Conservation (phyloP, 1,140 invertebrate genomes). For the Leptinotarsa lineolata region DNA sequence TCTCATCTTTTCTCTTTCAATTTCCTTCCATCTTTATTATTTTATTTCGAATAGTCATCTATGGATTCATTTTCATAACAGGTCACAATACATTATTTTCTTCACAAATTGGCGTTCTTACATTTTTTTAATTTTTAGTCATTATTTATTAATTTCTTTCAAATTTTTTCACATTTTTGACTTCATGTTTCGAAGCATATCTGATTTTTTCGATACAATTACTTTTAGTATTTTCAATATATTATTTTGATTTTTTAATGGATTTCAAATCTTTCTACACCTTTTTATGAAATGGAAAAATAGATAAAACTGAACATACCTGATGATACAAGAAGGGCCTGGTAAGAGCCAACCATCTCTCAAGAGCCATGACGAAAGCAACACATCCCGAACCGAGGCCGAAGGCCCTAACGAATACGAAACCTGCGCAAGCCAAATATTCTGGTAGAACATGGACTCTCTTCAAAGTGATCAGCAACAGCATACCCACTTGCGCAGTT, state of each 20-base stretch:
- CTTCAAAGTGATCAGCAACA: slow-evolving; percentile 59
- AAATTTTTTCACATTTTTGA: not conserved
- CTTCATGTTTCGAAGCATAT: not conserved
- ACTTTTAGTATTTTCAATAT: not conserved
- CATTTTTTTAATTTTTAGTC: not conserved
- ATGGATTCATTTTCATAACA: too few species aligned
- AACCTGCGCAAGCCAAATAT: slow-evolving; percentile 66
- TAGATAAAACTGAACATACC: slow-evolving; percentile 60
- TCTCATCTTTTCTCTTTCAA: too few species aligned
- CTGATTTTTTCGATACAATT: not conserved
- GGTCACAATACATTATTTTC: too few species aligned
- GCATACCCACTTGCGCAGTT: slow-evolving; percentile 73
- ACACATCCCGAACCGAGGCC: slow-evolving; percentile 85
- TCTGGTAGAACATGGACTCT: slow-evolving; percentile 65
- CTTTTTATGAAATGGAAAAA: not conserved
- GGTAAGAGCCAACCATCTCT: slow-evolving; percentile 82
- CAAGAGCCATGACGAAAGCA: slow-evolving; percentile 83
- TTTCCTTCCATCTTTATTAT: too few species aligned
- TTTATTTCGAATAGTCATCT: too few species aligned
- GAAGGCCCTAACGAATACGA: slow-evolving; percentile 78
- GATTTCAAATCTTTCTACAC: too few species aligned
- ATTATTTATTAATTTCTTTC: not conserved
- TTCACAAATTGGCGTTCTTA: too few species aligned
- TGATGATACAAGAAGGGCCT: slow-evolving; percentile 88
- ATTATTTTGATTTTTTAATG: not conserved